phyloP scores from a whole-genome alignment of 53 echinoderm and acorn worm species.

The Henricia sp. region DNA sequence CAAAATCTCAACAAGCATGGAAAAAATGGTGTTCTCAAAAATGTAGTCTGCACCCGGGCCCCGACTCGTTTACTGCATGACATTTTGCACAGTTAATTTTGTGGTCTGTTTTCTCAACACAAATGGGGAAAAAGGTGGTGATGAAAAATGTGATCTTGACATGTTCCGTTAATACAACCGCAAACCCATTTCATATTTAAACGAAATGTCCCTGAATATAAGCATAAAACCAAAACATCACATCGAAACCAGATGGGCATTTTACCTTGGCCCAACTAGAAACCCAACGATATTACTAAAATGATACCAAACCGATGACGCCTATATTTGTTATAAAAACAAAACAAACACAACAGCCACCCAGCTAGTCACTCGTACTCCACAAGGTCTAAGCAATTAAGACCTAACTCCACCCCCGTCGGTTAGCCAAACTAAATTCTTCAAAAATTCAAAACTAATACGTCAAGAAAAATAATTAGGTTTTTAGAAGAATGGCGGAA shows the following conservation, averaged over 20 bases:
- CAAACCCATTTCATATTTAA: no score
- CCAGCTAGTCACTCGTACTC: slow-evolving; percentile 22
- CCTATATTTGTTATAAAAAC: slow-evolving; percentile 38
- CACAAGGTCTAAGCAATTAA: background rate
- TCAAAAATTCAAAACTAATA: background rate
- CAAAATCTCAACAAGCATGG: no score
- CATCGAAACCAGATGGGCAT: background rate
- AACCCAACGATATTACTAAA: slow-evolving; percentile 32
- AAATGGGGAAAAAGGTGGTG: no score
- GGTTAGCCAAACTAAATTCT: slow-evolving; percentile 7
- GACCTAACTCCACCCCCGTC: slow-evolving; percentile 7
- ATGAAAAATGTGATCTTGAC: no score
- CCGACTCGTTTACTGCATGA: no score
- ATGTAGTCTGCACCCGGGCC: no score
- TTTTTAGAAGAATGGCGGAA: no score
- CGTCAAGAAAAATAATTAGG: no score
- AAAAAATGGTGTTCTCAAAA: no score
- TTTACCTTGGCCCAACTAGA: slow-evolving; percentile 37
- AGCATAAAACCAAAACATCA: slow-evolving; percentile 1
- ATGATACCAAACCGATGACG: slow-evolving; percentile 35
- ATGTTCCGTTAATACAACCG: no score
- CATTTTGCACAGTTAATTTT: no score
- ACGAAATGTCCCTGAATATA: background rate
- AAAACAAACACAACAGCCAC: slow-evolving; percentile 53
- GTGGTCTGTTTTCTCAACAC: no score